Conservation (phyloP, 2,113 vertebrate genomes). For the Prinia subflava region DNA sequence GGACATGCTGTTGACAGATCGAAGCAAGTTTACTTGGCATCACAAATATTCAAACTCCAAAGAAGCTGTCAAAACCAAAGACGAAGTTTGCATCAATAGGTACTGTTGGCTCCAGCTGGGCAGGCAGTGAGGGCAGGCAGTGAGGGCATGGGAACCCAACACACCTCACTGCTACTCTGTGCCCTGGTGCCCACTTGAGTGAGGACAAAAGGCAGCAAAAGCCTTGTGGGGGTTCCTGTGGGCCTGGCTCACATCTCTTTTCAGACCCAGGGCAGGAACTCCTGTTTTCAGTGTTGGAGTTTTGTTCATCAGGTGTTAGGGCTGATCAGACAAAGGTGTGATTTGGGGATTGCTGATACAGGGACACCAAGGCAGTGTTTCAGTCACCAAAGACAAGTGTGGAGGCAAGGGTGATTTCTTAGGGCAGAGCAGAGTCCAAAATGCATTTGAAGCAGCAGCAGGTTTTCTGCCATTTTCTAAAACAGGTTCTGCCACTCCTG, state of each 20-base stretch:
- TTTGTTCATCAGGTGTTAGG: background rate
- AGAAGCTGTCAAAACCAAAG: background rate
- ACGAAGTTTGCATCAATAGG: background rate
- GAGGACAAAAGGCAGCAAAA: background rate
- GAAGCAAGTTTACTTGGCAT: background rate
- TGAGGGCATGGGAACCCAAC: rapidly evolving
- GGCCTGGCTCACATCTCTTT: rapidly evolving
- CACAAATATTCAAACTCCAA: background rate
- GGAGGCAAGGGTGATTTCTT: background rate
- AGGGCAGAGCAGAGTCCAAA: background rate
- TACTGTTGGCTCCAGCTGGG: background rate
- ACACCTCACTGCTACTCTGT: background rate
- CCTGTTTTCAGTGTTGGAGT: background rate
- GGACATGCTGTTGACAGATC: background rate
- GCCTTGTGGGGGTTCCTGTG: background rate
- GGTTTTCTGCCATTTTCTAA: background rate
- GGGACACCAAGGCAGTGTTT: background rate
- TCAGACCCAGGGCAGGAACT: background rate
- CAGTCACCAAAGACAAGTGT: background rate
- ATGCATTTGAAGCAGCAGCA: background rate
- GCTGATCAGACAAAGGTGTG: background rate
- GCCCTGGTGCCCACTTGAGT: rapidly evolving
- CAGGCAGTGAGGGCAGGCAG: background rate
- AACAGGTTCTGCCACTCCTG: background rate
- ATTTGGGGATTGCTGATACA: background rate